Base-by-base conservation (phyloP, 2,113 vertebrate species). In the Channa argus region DNA sequence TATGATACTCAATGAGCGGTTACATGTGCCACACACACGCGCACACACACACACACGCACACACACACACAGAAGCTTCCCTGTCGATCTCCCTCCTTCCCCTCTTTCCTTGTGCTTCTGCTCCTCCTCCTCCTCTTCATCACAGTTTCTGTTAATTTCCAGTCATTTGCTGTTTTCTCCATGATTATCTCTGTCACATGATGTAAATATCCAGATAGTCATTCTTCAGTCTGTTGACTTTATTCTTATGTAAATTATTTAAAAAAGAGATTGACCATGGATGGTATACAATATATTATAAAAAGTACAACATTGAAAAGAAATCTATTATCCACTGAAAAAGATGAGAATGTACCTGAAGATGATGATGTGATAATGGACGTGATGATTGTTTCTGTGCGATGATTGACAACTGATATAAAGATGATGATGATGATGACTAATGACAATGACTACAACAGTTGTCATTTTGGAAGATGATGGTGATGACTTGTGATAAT, bases 201-300 rank as follows among this genome's bases (percentile, higher is more conserved):
- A 12, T 92, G 90, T 92, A 91, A 92, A 92, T 92, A 92, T 52
- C 41, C 80, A 80, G 81, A 83, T 53, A 14, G 56, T 88, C 82
- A 74, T 80, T 77, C 70, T 88, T 89, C 65, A 75, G 77, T 90
- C 87, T 84, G 83, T 75, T 74, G 70, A 90, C 72, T 88, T 91
- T 90, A 86, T 91, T 90, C 84, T 90, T 86, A 55, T 91, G 89
- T 91, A 88, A 88, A 90, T 86, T 52, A 90, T 88, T 87, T 80
- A 79, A 88, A 88, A 77, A 86, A 87, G 67, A 87, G 61, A 87
- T 80, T 62, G 76, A 92, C 12, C 74, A 77, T 88, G 88, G 83
- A 91, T 91, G 75, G 86, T 75, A 87, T 38, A 85, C 63, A 87
- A 76, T 83, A 86, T 86, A 89, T 82, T 84, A 84, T 86, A 75